Evolutionary conservation across 2,797 vertebrate genomes (phyloP).

Genomic region (Xenopus petersii): DNA sequence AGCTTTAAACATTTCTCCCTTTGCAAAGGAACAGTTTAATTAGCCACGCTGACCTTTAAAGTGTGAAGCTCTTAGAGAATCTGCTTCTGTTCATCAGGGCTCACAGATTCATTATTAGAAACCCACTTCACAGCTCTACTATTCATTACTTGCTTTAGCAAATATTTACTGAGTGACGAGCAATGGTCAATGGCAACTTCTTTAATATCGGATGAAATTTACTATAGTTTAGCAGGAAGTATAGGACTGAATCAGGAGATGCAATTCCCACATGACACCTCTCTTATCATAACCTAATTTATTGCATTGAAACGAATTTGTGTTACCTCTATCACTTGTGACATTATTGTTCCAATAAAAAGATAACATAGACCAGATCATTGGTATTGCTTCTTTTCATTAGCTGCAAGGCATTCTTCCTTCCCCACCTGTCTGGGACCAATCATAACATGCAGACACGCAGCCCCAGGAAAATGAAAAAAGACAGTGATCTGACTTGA

Average conservation of each 20-base stretch:
- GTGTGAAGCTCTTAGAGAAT: constrained; percentile 32
- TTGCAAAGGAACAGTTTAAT: constrained; percentile 48
- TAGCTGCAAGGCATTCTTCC: constrained; percentile 21
- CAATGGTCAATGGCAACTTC: constrained; percentile 33
- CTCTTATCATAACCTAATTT: constrained; percentile 16
- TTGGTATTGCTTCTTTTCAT: neutral
- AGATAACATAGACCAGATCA: neutral
- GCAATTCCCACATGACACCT: constrained; percentile 18
- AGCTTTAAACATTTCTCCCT: constrained; percentile 28
- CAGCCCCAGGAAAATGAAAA: constrained; percentile 8
- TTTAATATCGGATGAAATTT: constrained; percentile 40
- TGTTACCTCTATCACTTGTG: constrained; percentile 24
- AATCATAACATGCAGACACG: constrained; percentile 11
- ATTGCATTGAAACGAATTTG: constrained; percentile 22
- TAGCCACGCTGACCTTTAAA: constrained; percentile 52
- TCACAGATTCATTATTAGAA: constrained; percentile 48
- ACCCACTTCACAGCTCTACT: constrained; percentile 46
- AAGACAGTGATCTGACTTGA: constrained; percentile 24
- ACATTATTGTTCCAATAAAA: constrained; percentile 24
- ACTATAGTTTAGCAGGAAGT: constrained; percentile 10
- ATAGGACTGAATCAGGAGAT: constrained; percentile 7
- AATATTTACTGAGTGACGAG: constrained; percentile 36
- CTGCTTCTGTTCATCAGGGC: constrained; percentile 48
- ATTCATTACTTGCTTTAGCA: constrained; percentile 45
- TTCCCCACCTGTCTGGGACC: constrained; percentile 22